phyloP scores from a whole-genome alignment of 2,888 invertebrate species.

The Gastracanthus pulcherrimus region DNA sequence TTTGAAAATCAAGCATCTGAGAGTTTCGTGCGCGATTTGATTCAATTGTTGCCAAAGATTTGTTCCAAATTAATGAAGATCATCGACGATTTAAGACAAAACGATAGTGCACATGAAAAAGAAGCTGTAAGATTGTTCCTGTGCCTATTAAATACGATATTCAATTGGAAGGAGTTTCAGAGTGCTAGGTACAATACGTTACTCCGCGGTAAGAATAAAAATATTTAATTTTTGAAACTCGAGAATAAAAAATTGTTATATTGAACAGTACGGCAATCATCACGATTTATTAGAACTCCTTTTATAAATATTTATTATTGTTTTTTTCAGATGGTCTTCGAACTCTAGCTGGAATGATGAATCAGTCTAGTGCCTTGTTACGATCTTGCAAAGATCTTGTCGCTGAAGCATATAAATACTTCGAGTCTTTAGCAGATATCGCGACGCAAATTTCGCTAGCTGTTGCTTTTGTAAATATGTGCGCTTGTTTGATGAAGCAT shows the following conservation, averaged over 20 bases:
- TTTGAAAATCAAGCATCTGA: slow-evolving; percentile 68
- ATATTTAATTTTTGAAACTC: slow-evolving; percentile 7
- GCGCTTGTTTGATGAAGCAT: slow-evolving; percentile 72
- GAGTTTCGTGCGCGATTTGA: slow-evolving; percentile 69
- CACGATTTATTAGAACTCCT: slow-evolving; percentile 43
- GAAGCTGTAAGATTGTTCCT: slow-evolving; percentile 80
- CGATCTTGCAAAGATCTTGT: slow-evolving; percentile 73
- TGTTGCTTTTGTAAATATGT: slow-evolving; percentile 69
- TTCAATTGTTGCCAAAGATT: slow-evolving; percentile 78
- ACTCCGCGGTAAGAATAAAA: slow-evolving; percentile 68
- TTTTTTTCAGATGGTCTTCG: slow-evolving; percentile 68
- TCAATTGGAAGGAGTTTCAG: slow-evolving; percentile 83
- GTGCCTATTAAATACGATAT: slow-evolving; percentile 80
- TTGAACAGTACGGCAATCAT: not conserved
- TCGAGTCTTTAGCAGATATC: slow-evolving; percentile 73
- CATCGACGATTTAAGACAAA: slow-evolving; percentile 64
- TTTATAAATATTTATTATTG: not conserved
- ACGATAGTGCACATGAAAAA: slow-evolving; percentile 62
- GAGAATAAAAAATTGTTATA: not conserved
- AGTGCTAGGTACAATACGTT: slow-evolving; percentile 74
- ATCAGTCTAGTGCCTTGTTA: slow-evolving; percentile 65
- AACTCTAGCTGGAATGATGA: slow-evolving; percentile 69
- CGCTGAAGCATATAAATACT: slow-evolving; percentile 73
- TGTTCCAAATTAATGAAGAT: slow-evolving; percentile 77
- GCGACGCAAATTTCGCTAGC: slow-evolving; percentile 73